Evolutionary conservation across 1,140 invertebrate species (phyloP), one percentile per base, ranked within the genome.

Genomic region (Lerema accius): DNA sequence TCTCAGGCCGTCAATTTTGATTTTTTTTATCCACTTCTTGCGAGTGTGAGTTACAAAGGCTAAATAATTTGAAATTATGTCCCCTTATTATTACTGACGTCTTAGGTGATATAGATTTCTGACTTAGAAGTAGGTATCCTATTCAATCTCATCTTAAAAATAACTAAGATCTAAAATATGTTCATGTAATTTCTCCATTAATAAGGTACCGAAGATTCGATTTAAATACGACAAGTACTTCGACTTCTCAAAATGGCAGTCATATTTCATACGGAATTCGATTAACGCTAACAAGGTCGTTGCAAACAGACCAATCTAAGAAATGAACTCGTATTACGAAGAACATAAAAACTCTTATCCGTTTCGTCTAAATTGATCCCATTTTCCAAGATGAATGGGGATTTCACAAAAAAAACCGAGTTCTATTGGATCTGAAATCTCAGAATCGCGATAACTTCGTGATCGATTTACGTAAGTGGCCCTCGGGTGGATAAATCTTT

Each of bases 341-440:
- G 42, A 58, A 56, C 59, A 55, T 67, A 60, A 68, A 64, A 67
- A 61, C 63, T 64, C 61, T 56, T 61, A 68, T 61, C 56, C 45
- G 46, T 35, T 45, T 45, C 39, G 17, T 49, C 59, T 62, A 62
- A 62, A 62, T 62, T 51, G 59, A 49, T 62, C 48, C 48, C 59
- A 62, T 62, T 62, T 62, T 51, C 48, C 15, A 62, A 75, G 74
- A 82, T 76, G 76, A 80, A 78, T 69, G 76, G 63, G 39, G 56
- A 76, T 59, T 68, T 67, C 48, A 65, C 35, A 74, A 71, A 74
- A 68, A 69, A 70, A 62, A 68, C 56, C 26, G 61, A 49, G 59
- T 71, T 69, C 76, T 72, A 79, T 79, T 78, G 64, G 70, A 78
- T 74, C 63, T 63, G 58, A 73, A 72, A 76, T 80, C 61, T 71